These are phyloP conservation scores for Dendrolimus pini DNA, from an alignment of 2,888 invertebrate species.

Conservation along the genomic window DNA sequence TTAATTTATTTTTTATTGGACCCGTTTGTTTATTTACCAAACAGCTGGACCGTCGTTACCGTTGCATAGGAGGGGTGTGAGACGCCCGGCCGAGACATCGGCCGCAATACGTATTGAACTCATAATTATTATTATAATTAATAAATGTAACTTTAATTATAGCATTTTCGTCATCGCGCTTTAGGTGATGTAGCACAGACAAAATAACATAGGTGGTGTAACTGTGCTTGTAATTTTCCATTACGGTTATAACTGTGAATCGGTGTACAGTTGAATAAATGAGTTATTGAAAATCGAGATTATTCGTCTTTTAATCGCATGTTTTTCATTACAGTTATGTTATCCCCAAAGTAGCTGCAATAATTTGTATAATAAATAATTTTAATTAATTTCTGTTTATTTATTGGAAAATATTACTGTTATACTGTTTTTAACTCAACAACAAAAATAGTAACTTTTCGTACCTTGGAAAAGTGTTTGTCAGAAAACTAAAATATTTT, in stretches of 20 bases:
- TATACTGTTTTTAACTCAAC: too few relatives aligned
- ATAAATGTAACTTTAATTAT: constrained; percentile 29
- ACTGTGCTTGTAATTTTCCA: constrained; percentile 65
- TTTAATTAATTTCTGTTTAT: too few relatives aligned
- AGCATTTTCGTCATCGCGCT: constrained; percentile 36
- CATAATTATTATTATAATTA: constrained; percentile 24
- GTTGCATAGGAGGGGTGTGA: constrained; percentile 12
- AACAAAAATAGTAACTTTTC: too few relatives aligned
- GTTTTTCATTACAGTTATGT: not conserved
- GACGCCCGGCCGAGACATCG: constrained; percentile 14
- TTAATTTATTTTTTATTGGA: constrained; percentile 67
- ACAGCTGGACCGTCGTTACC: constrained; percentile 33
- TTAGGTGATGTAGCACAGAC: constrained; percentile 40
- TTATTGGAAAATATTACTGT: too few relatives aligned
- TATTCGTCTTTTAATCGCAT: constrained; percentile 20
- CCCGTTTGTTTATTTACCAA: constrained; percentile 48
- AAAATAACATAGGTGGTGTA: constrained; percentile 41
- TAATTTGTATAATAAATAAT: too few relatives aligned
- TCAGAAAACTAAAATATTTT: too few relatives aligned
- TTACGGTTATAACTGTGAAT: constrained; percentile 59
- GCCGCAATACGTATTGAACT: constrained; percentile 3
- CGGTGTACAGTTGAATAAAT: constrained; percentile 75
- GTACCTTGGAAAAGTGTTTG: too few relatives aligned
- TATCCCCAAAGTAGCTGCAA: not conserved
- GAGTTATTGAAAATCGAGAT: constrained; percentile 56